A percentile compares a stretch with the other conserved stretches of the same genome.
Evolutionary conservation across 2,113 vertebrate species (phyloP).

Genomic region (Esox niger): DNA sequence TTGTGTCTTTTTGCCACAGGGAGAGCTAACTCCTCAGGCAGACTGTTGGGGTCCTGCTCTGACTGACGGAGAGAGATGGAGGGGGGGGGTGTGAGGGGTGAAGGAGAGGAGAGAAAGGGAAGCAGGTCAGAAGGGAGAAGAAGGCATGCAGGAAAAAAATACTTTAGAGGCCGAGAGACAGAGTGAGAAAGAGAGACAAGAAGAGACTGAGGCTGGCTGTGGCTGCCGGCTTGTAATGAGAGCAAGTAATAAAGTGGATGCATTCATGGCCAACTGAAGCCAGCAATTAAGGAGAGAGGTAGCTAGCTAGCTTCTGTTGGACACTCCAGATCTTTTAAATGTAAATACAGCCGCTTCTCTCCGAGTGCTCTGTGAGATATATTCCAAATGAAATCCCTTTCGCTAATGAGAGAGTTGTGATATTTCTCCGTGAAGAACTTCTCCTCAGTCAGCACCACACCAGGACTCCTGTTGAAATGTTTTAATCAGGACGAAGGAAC

Average conservation of each 20-base stretch:
- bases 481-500: constrained; percentile 71
- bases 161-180: constrained; percentile 13
- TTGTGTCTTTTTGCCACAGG: constrained; percentile 70
- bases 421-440: constrained; percentile 55
- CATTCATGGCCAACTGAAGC: constrained; percentile 76
- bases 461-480: constrained; percentile 64
- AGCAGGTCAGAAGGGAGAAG: constrained; percentile 11
- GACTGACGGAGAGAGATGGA: constrained; percentile 20
- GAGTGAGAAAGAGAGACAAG: constrained; percentile 43
- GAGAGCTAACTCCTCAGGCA: constrained; percentile 41
- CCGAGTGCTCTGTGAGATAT: constrained; percentile 65
- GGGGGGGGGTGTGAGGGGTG: not conserved
- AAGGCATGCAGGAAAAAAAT: not conserved
- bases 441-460: constrained; percentile 40
- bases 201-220: constrained; percentile 24
- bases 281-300: constrained; percentile 74
- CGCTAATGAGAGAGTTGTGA: constrained; percentile 76
- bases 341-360: constrained; percentile 73
- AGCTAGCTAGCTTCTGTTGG: constrained; percentile 64
- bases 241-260: constrained; percentile 63
- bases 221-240: constrained; percentile 50
- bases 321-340: constrained; percentile 78
- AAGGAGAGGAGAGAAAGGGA: not conserved
- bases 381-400: constrained; percentile 72
- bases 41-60: constrained; percentile 57